Conservation (phyloP, 2,113 vertebrate genomes). For the Pelecanoides urinatrix region DNA sequence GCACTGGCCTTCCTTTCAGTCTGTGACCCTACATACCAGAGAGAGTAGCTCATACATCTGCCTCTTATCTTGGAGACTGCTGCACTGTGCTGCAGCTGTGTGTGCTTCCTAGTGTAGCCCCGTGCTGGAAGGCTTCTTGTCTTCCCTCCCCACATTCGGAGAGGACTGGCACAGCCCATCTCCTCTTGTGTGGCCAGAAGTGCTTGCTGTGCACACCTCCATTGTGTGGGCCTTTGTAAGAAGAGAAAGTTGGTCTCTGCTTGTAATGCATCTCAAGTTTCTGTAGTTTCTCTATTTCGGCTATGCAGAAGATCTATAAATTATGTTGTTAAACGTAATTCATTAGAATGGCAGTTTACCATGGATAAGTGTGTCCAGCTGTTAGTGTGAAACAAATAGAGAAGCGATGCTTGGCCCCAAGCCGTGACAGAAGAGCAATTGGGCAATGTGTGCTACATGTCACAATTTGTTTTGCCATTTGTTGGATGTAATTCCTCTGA, state of each 20-base stretch:
- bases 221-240: neutral
- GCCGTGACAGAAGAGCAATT: conserved; percentile 37
- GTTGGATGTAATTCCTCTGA: conserved; percentile 19
- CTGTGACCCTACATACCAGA: neutral
- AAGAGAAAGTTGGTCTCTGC: neutral
- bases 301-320: neutral
- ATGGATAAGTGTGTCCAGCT: conserved; percentile 8
- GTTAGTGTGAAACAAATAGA: conserved; percentile 6
- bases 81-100: neutral
- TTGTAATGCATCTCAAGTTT: neutral
- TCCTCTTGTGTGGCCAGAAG: neutral
- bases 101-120: neutral
- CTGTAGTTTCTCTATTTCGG: neutral
- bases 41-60: neutral
- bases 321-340: conserved; percentile 3
- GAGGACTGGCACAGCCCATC: neutral
- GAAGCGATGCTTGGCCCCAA: conserved; percentile 9
- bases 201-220: neutral
- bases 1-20: neutral
- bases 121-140: neutral
- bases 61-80: neutral
- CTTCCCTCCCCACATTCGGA: neutral
- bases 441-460: neutral
- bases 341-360: conserved; percentile 18
- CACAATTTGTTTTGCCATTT: conserved; percentile 32